Conservation (phyloP, 2,888 invertebrate genomes). For the Dione juno region DNA sequence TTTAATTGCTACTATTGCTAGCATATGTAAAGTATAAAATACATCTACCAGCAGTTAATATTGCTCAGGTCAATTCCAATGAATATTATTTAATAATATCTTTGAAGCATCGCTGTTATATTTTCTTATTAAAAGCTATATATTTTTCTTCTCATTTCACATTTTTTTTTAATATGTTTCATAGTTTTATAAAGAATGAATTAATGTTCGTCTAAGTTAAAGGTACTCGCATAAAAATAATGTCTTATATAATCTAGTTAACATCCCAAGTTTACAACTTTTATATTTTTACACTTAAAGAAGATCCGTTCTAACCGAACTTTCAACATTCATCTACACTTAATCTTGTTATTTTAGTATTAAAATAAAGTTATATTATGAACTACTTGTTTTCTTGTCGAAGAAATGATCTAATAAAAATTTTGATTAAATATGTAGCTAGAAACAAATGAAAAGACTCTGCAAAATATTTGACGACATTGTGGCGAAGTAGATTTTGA, state of each 20-base stretch:
- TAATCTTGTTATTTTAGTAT: constrained; percentile 14
- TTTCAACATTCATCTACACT: constrained; percentile 17
- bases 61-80: too few relatives aligned
- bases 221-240: constrained; percentile 4
- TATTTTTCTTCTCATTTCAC: neutral
- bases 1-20: too few relatives aligned
- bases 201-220: neutral
- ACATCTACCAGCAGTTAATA: too few relatives aligned
- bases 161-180: neutral
- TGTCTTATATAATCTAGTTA: constrained; percentile 13
- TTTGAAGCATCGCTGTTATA: neutral
- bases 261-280: constrained; percentile 20
- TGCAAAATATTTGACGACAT: neutral
- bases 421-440: neutral
- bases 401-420: constrained; percentile 4
- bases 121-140: neutral
- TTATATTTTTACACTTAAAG: constrained; percentile 10
- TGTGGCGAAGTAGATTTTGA: too few relatives aligned
- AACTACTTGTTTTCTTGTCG: neutral
- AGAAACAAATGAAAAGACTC: neutral
- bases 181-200: neutral
- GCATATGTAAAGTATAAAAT: too few relatives aligned
- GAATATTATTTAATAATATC: neutral
- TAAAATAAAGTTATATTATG: constrained; percentile 12
- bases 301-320: neutral